phyloP scores from a whole-genome alignment of 2,113 vertebrate species.

The Melospiza georgiana region DNA sequence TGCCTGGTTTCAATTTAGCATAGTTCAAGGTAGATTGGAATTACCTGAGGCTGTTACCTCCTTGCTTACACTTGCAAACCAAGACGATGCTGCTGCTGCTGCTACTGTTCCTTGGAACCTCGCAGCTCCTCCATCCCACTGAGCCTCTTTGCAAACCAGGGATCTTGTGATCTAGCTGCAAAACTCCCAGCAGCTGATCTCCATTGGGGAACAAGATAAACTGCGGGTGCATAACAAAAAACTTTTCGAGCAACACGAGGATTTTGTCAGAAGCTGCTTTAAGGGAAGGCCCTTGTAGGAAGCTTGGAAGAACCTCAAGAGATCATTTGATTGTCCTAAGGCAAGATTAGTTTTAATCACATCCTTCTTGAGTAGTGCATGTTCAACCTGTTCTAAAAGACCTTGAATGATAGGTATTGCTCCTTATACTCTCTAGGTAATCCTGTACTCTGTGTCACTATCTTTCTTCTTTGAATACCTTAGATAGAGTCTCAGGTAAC shows the following conservation, averaged over 20 bases:
- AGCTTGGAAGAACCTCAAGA: neutral
- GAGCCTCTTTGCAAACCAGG: neutral
- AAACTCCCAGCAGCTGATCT: neutral
- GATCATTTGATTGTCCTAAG: neutral
- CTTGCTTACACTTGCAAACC: neutral
- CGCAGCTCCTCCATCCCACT: neutral
- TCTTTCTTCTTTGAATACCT: neutral
- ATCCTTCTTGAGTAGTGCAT: neutral
- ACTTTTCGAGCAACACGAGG: neutral
- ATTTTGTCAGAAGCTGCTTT: neutral
- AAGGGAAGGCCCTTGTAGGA: neutral
- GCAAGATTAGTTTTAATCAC: neutral
- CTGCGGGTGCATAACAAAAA: neutral
- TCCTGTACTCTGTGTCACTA: neutral
- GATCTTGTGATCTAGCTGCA: neutral
- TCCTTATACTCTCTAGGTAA: neutral
- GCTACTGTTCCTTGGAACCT: neutral
- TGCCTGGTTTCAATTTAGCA: neutral
- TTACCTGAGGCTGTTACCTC: neutral
- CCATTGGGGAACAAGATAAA: neutral
- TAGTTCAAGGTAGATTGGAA: neutral
- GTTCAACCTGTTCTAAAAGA: slow-evolving; percentile 10
- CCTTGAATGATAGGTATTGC: neutral
- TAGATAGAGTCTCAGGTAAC: neutral
- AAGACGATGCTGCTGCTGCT: neutral